A percentile compares a stretch with the other conserved stretches of the same genome.
These are phyloP conservation scores for Pungitius pungitius DNA, from an alignment of 2,113 vertebrate species.

Conservation along the genomic window DNA sequence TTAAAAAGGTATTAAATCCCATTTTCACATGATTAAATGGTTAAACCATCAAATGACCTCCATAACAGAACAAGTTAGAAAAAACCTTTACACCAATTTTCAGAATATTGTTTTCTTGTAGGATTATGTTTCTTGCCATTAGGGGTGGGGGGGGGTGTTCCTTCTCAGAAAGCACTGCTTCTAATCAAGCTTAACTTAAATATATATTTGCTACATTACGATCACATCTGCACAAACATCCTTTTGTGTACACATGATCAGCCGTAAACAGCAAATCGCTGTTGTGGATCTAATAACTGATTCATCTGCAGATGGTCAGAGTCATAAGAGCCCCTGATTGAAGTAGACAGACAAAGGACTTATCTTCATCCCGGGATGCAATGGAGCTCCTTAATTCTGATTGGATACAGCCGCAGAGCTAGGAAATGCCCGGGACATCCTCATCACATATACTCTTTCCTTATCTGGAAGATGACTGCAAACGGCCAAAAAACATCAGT, in stretches of 20 bases:
- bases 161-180: background rate
- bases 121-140: too few relatives aligned
- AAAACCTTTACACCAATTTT: background rate
- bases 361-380: background rate
- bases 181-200: background rate
- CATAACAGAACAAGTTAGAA: too few relatives aligned
- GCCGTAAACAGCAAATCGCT: conserved; percentile 25
- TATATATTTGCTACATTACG: background rate
- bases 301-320: conserved; percentile 6
- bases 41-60: too few relatives aligned
- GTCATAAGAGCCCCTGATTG: background rate
- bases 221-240: conserved; percentile 25
- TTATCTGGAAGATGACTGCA: background rate
- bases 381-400: conserved; percentile 66
- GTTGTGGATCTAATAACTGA: background rate
- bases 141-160: too few relatives aligned
- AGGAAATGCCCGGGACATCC: background rate
- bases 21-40: too few relatives aligned
- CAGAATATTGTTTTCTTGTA: background rate
- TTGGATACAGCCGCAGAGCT: background rate
- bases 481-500: conserved; percentile 8
- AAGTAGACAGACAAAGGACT: background rate
- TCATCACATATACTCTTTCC: background rate
- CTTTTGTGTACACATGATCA: conserved; percentile 10
- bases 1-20: too few relatives aligned